Evolutionary conservation across 92 coral and sea anemone species (phyloP), one percentile per base, ranked within the genome.

Genomic region (Blastomussa wellsi): DNA sequence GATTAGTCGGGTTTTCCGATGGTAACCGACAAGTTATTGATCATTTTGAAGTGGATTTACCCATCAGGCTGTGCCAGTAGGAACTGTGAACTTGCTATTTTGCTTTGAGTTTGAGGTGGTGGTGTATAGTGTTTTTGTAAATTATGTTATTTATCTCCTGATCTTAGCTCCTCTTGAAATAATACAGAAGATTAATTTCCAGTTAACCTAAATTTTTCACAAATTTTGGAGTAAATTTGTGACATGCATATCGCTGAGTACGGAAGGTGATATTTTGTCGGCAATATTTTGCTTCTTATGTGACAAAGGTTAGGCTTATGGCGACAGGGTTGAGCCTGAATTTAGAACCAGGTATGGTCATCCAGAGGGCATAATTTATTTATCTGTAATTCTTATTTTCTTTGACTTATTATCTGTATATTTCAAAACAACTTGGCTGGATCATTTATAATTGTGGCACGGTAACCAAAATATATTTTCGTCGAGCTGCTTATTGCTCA

Each of bases 91-190:
- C 80, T 70, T 81, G 78, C 78, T 82, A 55, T 82, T 82, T 71
- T 72, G 86, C 84, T 80, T 80, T 62, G 82, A 73, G n/a, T n/a
- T n/a, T n/a, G n/a, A n/a, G n/a, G n/a, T n/a, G 77, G 77, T 29
- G 42, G 67, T 44, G 32, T n/a, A 42, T 26, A n/a, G 64, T 74
- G 41, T 75, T 83, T 87, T 87, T 52, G 36, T 80, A 83, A 88
- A 90, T 90, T 87, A 83, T 90, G 84, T 82, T 83, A 76, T 87
- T 87, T 90, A 79, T 88, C 82, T 76, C 38, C 79, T 80, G 89
- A 84, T 90, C 87, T 84, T 70, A 57, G 91, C 83, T 72, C 83
- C 73, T 64, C 60, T 31, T 64, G 76, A 66, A 79, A 65, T 73
- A 57, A 48, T 52, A 24, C 53, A 55, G 48, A 24, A 42, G 57